Percentiles rank a stretch among this genome's conserved stretches.
phyloP scores from a whole-genome alignment of 2,888 invertebrate species.

The Diadromus collaris region DNA sequence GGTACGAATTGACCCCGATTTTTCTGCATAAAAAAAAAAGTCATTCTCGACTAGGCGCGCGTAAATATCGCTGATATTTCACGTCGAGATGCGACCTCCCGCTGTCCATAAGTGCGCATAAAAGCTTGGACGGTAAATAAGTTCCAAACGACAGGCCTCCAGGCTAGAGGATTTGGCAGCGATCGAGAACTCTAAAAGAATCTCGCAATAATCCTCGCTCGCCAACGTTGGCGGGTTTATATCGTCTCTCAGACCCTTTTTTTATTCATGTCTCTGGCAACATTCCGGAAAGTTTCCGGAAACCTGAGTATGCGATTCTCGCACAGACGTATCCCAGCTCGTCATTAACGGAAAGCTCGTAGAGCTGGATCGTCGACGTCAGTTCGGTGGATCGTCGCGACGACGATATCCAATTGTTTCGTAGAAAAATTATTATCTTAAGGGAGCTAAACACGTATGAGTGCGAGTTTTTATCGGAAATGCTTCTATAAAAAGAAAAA shows the following conservation, averaged over 20 bases:
- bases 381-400: too few species aligned
- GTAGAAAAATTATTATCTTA: too few species aligned
- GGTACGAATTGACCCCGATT: neutral
- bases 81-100: neutral
- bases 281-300: slow-evolving; percentile 1
- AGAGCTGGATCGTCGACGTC: neutral
- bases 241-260: neutral
- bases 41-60: neutral
- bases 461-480: too few species aligned
- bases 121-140: slow-evolving; percentile 1
- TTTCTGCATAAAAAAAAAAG: neutral
- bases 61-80: neutral
- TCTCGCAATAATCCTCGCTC: slow-evolving; percentile 13
- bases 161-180: slow-evolving; percentile 2
- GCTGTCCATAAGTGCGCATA: neutral
- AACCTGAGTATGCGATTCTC: slow-evolving; percentile 11
- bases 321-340: neutral
- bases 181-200: neutral
- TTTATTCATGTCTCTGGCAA: slow-evolving; percentile 17
- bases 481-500: too few species aligned
- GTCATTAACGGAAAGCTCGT: neutral
- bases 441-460: too few species aligned
- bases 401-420: too few species aligned
- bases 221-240: neutral
- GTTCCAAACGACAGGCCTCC: slow-evolving; percentile 2